A percentile compares a stretch with the other conserved stretches of the same genome.
Conservation (phyloP, 1,140 invertebrate genomes). For the Zaprionus lachaisei region DNA sequence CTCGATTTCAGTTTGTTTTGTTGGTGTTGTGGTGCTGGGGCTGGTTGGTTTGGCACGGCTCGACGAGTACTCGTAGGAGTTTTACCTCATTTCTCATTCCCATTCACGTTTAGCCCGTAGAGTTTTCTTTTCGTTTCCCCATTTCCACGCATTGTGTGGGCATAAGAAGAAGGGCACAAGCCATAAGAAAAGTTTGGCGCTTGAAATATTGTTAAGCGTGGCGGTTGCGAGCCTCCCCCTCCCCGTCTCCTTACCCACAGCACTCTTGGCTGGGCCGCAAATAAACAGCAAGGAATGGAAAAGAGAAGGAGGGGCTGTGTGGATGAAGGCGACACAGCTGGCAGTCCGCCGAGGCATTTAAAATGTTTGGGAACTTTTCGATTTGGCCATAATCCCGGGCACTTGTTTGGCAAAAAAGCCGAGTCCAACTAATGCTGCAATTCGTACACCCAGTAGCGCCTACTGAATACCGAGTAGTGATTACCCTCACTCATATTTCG, state of each 20-base stretch:
- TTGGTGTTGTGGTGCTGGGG: constrained; percentile 15
- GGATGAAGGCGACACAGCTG: constrained; percentile 56
- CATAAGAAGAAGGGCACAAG: constrained; percentile 41
- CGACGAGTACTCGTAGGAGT: constrained; percentile 29
- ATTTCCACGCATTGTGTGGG: constrained; percentile 39
- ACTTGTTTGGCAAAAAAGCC: constrained; percentile 40
- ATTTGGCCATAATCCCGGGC: constrained; percentile 58
- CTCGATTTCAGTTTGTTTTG: constrained; percentile 3
- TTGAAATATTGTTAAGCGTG: constrained; percentile 77
- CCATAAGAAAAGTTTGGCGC: constrained; percentile 70
- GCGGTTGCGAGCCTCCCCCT: constrained; percentile 4
- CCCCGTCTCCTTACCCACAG: neutral
- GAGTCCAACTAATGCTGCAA: constrained; percentile 28
- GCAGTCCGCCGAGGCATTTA: constrained; percentile 51
- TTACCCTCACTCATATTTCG: constrained; percentile 43
- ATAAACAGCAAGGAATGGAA: constrained; percentile 43
- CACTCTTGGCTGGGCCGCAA: constrained; percentile 39
- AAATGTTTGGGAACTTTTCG: constrained; percentile 62
- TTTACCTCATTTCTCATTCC: constrained; percentile 43
- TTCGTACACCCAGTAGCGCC: constrained; percentile 11
- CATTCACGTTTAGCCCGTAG: constrained; percentile 59
- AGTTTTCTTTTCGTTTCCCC: constrained; percentile 53
- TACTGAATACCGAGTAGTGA: constrained; percentile 4
- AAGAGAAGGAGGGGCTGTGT: neutral
- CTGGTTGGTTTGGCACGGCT: constrained; percentile 22